Conservation (phyloP, 2,888 invertebrate genomes). For the Lasiommata megera region DNA sequence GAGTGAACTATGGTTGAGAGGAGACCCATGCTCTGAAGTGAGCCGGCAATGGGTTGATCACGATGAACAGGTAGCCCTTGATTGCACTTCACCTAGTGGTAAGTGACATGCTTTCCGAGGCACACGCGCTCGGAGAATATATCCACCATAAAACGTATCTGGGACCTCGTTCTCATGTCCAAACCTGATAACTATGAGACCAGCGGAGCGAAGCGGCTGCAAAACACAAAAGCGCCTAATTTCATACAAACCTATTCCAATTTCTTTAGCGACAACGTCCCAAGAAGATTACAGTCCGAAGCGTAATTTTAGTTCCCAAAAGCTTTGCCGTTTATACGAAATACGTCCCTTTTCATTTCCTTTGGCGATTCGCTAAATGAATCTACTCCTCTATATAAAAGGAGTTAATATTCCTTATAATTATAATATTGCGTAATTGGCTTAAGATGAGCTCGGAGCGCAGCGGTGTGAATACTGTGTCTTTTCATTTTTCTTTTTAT, state of each 20-base stretch:
- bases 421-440: slow-evolving; percentile 6
- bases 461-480: background rate
- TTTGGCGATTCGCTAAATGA: slow-evolving; percentile 20
- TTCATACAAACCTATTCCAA: slow-evolving; percentile 10
- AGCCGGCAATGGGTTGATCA: too few species aligned
- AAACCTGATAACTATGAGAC: too few species aligned
- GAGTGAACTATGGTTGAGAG: too few species aligned
- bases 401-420: slow-evolving; percentile 11
- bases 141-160: too few species aligned
- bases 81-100: too few species aligned
- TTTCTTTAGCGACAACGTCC: slow-evolving; percentile 5
- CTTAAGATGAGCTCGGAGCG: background rate
- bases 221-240: slow-evolving; percentile 8
- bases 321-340: slow-evolving; percentile 15
- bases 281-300: slow-evolving; percentile 5
- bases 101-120: too few species aligned
- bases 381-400: slow-evolving; percentile 11
- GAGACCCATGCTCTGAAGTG: too few species aligned
- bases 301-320: slow-evolving; percentile 19
- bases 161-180: too few species aligned
- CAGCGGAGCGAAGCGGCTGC: background rate
- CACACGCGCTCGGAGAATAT: too few species aligned
- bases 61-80: too few species aligned
- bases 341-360: slow-evolving; percentile 10
- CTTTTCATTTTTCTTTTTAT: too few species aligned